Base-by-base conservation (phyloP, 2,797 vertebrate species). In the Spea hammondii region DNA sequence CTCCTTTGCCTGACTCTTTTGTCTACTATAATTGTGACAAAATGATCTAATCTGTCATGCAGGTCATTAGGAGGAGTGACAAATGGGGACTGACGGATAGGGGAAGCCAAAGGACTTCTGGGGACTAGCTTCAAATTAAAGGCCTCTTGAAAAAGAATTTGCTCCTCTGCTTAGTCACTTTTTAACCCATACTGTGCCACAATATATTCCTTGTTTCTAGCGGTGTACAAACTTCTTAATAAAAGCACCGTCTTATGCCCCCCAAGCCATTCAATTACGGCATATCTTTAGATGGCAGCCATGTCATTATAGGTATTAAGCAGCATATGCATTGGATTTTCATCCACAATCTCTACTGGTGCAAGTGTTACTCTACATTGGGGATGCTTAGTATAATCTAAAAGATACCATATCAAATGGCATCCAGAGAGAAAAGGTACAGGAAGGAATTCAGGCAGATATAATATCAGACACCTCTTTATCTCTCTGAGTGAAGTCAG, bases 1-100 rank as follows among this genome's bases (percentile, higher is more conserved):
- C 70, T 73, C 13, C 64, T 50, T 77, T 70, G 48, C 54, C 55
- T 49, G 75, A 60, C 72, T 80, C 78, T 74, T 77, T 82, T 82
- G 80, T 82, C 75, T 78, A 59, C 70, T 65, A 59, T 77, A 78
- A 82, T 82, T 78, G 70, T 82, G 70, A 82, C 65, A 82, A 82
- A 82, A 77, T 82, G 75, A 82, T 82, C 80, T 82, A 82, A 82
- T 82, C 70, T 17, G 57, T 82, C 80, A 82, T 14, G 65, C 75
- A 73, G 80, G 65, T 82, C 80, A 82, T 82, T 82, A 82, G 57
- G 75, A 78, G 75, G 14, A 70, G 70, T 69, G 80, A 82, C 75
- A 82, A 82, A 82, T 82, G 75, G 46, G 55, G 49, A 51, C 71
- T 73, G 80, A 50, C 70, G 9, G 44, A 66, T 62, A 82, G 44